Evolutionary conservation across 2,797 vertebrate species (phyloP), one percentile per base, ranked within the genome.

Genomic region (Melanogrammus aeglefinus): DNA sequence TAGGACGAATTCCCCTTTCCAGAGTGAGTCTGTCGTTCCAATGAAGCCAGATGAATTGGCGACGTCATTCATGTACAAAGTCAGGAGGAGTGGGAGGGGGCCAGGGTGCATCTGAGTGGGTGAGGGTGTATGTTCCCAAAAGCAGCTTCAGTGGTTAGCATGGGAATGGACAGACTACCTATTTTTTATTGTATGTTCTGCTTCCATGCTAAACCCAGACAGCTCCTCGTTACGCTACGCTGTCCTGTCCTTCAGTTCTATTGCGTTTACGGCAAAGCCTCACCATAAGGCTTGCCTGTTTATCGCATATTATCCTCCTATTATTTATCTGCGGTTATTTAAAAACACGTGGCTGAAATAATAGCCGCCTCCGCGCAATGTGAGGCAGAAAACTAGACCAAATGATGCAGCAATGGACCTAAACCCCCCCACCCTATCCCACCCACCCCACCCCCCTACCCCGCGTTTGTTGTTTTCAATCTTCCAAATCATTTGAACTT

Each of bases 401-500:
- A 92, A 90, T 89, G 88, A 87, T 87, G 88, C 90, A 86, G 83
- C 39, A 77, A 86, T 84, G 90, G 91, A 89, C 76, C 83, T 86
- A 83, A 84, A 12, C 13, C 41, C 13, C 41, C n/a, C n/a, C n/a
- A n/a, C n/a, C n/a, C n/a, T n/a, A n/a, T n/a, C n/a, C n/a, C n/a
- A n/a, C n/a, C n/a, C n/a, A n/a, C n/a, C n/a, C n/a, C n/a, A n/a
- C n/a, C n/a, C n/a, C 41, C 41, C 41, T 13, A 10, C 41, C 13
- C 41, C 41, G 12, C 41, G 14, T 44, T 44, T 9, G 41, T 14
- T 12, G 10, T 44, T 44, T 44, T 44, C 41, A 84, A 90, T 91
- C 92, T 93, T 93, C 91, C 91, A 91, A 90, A 91, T 94, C 92
- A 94, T 94, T 94, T 93, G 86, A 92, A 93, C 80, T 88, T 90